phyloP scores from a whole-genome alignment of 2,888 invertebrate genomes.

The Lottia gigantea region DNA sequence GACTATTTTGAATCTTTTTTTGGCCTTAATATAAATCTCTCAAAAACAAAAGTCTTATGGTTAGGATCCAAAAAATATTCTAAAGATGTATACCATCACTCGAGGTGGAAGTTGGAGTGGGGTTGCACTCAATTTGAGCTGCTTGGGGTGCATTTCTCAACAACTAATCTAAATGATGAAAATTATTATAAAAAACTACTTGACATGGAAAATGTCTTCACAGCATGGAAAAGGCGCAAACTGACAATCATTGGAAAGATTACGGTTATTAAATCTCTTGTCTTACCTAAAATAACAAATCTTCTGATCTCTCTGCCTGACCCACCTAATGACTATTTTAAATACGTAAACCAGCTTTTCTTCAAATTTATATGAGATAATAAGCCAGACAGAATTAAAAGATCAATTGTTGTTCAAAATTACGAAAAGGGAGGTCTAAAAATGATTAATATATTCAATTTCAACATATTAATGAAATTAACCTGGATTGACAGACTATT shows the following conservation, averaged over 20 bases:
- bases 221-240: background rate
- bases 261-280: background rate
- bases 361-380: background rate
- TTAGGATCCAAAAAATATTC: background rate
- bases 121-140: background rate
- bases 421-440: too few relatives aligned
- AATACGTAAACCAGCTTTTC: background rate
- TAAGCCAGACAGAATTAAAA: background rate
- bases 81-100: background rate
- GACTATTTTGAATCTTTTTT: background rate
- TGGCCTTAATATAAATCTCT: background rate
- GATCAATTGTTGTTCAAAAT: too few relatives aligned
- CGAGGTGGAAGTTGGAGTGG: conserved; percentile 16
- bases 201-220: background rate
- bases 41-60: conserved; percentile 14
- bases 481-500: background rate
- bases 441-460: too few relatives aligned
- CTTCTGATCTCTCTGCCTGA: background rate
- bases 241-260: background rate
- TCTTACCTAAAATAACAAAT: too few relatives aligned
- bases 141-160: conserved; percentile 13
- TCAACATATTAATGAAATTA: too few relatives aligned
- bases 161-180: background rate
- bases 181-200: background rate
- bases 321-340: background rate